phyloP scores from a whole-genome alignment of 2,888 invertebrate species.

The Acanthopleura granulata region DNA sequence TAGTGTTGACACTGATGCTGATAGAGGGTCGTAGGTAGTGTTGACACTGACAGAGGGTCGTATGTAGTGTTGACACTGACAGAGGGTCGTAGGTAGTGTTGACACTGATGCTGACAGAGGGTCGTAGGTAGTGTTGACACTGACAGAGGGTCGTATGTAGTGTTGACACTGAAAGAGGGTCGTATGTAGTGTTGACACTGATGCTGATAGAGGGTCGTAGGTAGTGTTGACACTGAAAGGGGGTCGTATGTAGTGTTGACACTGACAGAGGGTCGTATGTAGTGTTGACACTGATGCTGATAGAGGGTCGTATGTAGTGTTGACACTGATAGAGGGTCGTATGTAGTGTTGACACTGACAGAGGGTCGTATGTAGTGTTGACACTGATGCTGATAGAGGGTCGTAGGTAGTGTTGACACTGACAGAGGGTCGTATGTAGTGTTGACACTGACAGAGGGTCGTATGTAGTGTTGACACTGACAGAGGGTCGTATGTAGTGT shows the following conservation, averaged over 20 bases:
- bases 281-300: not conserved
- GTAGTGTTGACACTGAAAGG: not conserved
- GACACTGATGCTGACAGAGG: not conserved
- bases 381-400: not conserved
- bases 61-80: not conserved
- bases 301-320: too few relatives aligned
- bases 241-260: too few relatives aligned
- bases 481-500: not conserved
- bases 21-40: too few relatives aligned
- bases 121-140: not conserved
- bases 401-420: not conserved
- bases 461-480: not conserved
- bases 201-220: not conserved
- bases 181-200: too few relatives aligned
- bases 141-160: not conserved
- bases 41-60: not conserved
- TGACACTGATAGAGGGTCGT: not conserved
- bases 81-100: too few relatives aligned
- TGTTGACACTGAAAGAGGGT: not conserved
- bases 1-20: not conserved
- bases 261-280: not conserved
- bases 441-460: not conserved
- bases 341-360: not conserved
- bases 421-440: not conserved
- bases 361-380: too few relatives aligned